phyloP scores from a whole-genome alignment of 2,113 vertebrate species.

The Entelurus aequoreus region DNA sequence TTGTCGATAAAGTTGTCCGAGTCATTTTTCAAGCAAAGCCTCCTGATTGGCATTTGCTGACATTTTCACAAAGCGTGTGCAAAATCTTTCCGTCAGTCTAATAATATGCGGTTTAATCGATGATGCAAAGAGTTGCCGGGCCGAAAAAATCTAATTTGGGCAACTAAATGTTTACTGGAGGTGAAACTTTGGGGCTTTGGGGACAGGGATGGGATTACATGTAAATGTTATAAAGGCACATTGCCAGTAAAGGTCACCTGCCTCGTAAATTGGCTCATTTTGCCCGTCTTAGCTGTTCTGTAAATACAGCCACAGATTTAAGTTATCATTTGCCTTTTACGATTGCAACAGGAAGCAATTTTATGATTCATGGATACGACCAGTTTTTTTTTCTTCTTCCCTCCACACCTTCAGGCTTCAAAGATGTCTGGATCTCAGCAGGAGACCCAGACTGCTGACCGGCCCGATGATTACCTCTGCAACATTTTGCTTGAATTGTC shows the following conservation, averaged over 20 bases:
- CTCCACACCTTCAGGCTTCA: slow-evolving; percentile 21
- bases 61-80: neutral
- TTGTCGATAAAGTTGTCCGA: neutral
- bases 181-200: neutral
- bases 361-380: slow-evolving; percentile 34
- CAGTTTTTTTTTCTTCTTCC: slow-evolving; percentile 12
- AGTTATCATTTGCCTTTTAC: slow-evolving; percentile 37
- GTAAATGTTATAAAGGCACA: neutral
- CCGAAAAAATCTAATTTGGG: neutral
- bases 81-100: too few relatives aligned
- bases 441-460: slow-evolving; percentile 53
- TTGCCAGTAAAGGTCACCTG: slow-evolving; percentile 15
- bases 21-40: neutral
- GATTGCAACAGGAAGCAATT: slow-evolving; percentile 37
- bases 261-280: slow-evolving; percentile 27
- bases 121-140: slow-evolving; percentile 9
- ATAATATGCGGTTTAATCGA: slow-evolving; percentile 1
- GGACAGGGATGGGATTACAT: neutral
- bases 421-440: slow-evolving; percentile 44
- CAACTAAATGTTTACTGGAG: neutral
- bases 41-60: neutral
- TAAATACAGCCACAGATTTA: slow-evolving; percentile 20
- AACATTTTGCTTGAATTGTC: slow-evolving; percentile 48
- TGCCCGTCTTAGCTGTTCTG: slow-evolving; percentile 14
- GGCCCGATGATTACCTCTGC: slow-evolving; percentile 44